A percentile compares a stretch with the other conserved stretches of the same genome.
Evolutionary conservation across 2,797 vertebrate species (phyloP).

Genomic region (Pteropus rufus): DNA sequence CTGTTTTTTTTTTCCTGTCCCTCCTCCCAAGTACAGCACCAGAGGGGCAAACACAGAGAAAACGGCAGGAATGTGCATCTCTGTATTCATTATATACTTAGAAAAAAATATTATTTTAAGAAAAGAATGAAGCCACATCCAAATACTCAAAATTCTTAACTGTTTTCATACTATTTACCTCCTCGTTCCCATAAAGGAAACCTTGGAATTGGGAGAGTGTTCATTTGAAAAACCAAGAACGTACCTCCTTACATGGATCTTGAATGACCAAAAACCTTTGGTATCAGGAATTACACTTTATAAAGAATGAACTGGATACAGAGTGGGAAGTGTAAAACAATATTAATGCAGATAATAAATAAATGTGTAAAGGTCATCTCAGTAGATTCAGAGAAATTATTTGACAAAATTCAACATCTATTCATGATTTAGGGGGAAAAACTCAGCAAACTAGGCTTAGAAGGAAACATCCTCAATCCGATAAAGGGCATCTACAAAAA

Average conservation of each 20-base stretch:
- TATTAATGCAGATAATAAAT: neutral
- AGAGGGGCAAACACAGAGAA: neutral
- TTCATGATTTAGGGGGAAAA: neutral
- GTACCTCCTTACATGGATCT: neutral
- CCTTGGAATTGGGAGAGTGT: neutral
- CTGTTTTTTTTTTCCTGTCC: neutral
- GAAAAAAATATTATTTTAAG: neutral
- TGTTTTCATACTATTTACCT: neutral
- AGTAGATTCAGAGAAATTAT: constrained; percentile 7
- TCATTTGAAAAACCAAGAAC: constrained; percentile 8
- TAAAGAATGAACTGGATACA: neutral
- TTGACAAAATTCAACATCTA: constrained; percentile 32
- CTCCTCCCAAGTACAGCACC: neutral
- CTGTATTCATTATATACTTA: neutral
- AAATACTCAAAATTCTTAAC: neutral
- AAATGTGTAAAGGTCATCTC: constrained; percentile 15
- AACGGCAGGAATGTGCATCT: neutral
- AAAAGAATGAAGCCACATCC: neutral
- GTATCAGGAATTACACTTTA: neutral
- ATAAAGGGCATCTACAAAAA: neutral
- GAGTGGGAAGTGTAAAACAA: neutral
- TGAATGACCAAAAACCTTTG: neutral
- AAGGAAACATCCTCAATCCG: neutral
- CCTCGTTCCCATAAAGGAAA: neutral
- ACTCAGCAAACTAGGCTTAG: neutral